Percentiles rank a stretch among this genome's conserved stretches.
Evolutionary conservation across 23 tunicate genomes (phyloP).

Genomic region (Ascidia mentula): DNA sequence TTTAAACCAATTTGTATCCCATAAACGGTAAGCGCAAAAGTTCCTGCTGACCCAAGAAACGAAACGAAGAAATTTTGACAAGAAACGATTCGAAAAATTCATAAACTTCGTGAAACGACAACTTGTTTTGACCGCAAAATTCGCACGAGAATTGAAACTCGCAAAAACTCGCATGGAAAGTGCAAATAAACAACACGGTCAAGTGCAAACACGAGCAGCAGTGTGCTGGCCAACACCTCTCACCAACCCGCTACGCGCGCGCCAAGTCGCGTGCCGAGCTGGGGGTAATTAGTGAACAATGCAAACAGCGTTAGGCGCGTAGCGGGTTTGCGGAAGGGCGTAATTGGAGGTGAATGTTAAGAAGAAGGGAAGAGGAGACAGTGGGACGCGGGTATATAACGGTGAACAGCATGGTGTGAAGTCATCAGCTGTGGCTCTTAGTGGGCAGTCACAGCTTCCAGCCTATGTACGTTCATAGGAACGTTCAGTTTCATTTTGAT

Average conservation of each 20-base stretch:
- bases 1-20: too few species aligned
- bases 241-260: neutral
- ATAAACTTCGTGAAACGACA: neutral
- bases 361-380: slow-evolving; percentile 18
- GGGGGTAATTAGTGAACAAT: neutral
- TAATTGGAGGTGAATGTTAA: neutral
- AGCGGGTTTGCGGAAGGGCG: neutral
- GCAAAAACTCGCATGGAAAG: too few species aligned
- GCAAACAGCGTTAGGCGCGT: neutral
- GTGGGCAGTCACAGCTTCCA: too few species aligned
- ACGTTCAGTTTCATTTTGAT: too few species aligned
- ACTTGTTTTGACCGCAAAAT: neutral
- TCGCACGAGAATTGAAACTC: too few species aligned
- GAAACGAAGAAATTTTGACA: neutral
- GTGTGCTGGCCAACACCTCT: neutral
- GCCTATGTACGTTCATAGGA: too few species aligned
- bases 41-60: neutral
- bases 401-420: neutral
- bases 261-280: neutral
- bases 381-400: slow-evolving; percentile 21
- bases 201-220: neutral
- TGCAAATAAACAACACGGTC: slow-evolving; percentile 6
- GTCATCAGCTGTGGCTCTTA: slow-evolving; percentile 17
- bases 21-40: neutral
- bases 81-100: neutral